A percentile compares a stretch with the other conserved stretches of the same genome.
phyloP scores from a whole-genome alignment of 2,113 vertebrate genomes.

The Daboia siamensis region DNA sequence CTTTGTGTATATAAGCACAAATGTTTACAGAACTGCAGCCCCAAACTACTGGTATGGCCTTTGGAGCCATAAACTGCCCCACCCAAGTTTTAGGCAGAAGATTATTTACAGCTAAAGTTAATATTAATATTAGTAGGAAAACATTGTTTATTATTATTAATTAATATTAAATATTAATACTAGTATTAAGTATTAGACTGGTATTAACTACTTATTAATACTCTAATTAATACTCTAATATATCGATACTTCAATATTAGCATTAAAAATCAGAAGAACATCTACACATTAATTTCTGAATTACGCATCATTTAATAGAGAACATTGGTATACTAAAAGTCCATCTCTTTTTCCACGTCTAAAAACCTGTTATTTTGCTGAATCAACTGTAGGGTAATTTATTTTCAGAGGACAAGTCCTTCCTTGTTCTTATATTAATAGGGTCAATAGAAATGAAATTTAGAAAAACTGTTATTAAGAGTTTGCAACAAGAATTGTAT shows the following conservation, averaged over 20 bases:
- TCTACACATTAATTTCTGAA: not conserved
- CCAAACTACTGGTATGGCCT: not conserved
- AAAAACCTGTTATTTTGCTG: not conserved
- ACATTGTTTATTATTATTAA: not conserved
- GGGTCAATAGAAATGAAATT: slow-evolving; percentile 42
- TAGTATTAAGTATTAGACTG: not conserved
- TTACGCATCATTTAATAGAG: slow-evolving; percentile 2
- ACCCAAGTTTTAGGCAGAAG: not conserved
- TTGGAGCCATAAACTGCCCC: not conserved
- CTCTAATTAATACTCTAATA: not conserved
- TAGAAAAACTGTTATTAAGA: slow-evolving; percentile 14
- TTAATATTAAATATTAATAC: not conserved
- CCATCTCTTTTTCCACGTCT: not conserved
- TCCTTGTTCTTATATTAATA: slow-evolving; percentile 34
- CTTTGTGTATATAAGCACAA: not conserved
- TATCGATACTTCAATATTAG: not conserved
- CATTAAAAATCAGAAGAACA: not conserved
- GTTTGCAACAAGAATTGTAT: slow-evolving; percentile 25
- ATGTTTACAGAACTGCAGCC: not conserved
- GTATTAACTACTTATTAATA: not conserved
- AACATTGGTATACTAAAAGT: slow-evolving; percentile 43
- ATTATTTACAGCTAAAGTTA: not conserved
- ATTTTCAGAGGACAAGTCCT: slow-evolving; percentile 44
- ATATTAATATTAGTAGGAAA: not conserved
- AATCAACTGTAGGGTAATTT: slow-evolving; percentile 43